Evolutionary conservation across 1,140 invertebrate genomes (phyloP), one percentile per base, ranked within the genome.

Genomic region (Papilio machaon): DNA sequence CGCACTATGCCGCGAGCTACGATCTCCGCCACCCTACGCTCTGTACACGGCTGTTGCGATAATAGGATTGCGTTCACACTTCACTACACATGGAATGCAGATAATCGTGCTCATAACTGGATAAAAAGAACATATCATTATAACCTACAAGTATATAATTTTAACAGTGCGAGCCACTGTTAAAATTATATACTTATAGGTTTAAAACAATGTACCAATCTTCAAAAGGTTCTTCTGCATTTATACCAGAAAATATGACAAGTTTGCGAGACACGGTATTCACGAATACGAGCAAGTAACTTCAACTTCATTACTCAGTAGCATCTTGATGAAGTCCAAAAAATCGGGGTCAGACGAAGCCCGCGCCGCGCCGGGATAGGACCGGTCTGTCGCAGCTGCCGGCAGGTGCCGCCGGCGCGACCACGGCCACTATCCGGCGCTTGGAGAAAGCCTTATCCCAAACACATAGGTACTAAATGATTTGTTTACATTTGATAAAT

Each of bases 331-430:
- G 64, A 67, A 30, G 64, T 67, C 64, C 47, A 81, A 84, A 84
- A 86, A 87, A 87, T 85, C 84, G 84, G 84, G 86, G 86, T 86
- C 86, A 85, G 46, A 73, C 73, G 78, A 82, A 82, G 82, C 79
- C 74, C 82, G 82, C 76, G 43, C 77, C 82, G 85, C 82, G 78
- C 81, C 84, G 85, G 84, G 85, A 83, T 82, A 81, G 86, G 86
- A 86, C 86, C 85, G 86, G 85, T 85, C 80, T 30, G 35, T 49
- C 35, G 75, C 86, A 86, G 83, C 86, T 86, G 85, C 76, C 83
- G 83, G 84, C 86, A 85, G 86, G 85, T 85, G 85, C 75, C 13
- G 43, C 2, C 17, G 17, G 17, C 38, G n/a, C 46, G 17, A 17
- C n/a, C 19, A 75, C 73, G 35, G 38, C 35, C 35, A 46, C 43